These are phyloP conservation scores for Drosophila rhopaloa DNA, from an alignment of 1,140 invertebrate species.

Conservation along the genomic window DNA sequence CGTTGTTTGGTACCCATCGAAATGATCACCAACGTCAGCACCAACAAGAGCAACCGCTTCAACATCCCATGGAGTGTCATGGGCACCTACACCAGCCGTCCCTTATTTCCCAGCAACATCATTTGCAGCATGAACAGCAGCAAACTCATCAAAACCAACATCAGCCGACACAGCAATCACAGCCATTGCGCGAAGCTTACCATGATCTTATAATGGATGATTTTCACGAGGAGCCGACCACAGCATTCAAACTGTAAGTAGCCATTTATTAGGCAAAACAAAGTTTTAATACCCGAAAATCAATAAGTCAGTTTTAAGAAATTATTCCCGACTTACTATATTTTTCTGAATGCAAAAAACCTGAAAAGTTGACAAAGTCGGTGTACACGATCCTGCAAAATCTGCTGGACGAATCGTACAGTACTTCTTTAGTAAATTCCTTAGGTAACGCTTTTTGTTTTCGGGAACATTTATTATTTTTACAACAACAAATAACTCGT, in stretches of 20 bases:
- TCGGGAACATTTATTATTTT: too few species aligned
- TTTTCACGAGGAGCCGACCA: conserved; percentile 66
- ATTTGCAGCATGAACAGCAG: conserved; percentile 11
- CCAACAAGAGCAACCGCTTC: conserved; percentile 20
- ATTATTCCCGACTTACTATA: too few species aligned
- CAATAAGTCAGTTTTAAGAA: too few species aligned
- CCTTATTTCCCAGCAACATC: conserved; percentile 11
- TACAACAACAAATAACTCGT: too few species aligned
- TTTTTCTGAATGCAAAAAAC: too few species aligned
- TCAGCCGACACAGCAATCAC: conserved; percentile 26
- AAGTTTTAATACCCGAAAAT: too few species aligned
- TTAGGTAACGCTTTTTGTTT: too few species aligned
- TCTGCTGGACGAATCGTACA: too few species aligned
- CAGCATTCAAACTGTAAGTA: conserved; percentile 74
- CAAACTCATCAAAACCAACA: conserved; percentile 13
- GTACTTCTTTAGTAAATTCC: too few species aligned
- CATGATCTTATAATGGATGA: conserved; percentile 77
- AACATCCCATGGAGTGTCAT: conserved; percentile 50
- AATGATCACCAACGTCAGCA: conserved; percentile 37
- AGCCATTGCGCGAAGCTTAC: conserved; percentile 57
- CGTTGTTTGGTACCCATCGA: conserved; percentile 58
- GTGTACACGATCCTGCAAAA: too few species aligned
- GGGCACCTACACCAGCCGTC: conserved; percentile 31
- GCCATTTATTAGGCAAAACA: too few species aligned
- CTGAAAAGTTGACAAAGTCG: too few species aligned